A percentile compares a stretch with the other conserved stretches of the same genome.
Evolutionary conservation across 2,797 vertebrate species (phyloP).

Genomic region (Rhyacichthys aspro): DNA sequence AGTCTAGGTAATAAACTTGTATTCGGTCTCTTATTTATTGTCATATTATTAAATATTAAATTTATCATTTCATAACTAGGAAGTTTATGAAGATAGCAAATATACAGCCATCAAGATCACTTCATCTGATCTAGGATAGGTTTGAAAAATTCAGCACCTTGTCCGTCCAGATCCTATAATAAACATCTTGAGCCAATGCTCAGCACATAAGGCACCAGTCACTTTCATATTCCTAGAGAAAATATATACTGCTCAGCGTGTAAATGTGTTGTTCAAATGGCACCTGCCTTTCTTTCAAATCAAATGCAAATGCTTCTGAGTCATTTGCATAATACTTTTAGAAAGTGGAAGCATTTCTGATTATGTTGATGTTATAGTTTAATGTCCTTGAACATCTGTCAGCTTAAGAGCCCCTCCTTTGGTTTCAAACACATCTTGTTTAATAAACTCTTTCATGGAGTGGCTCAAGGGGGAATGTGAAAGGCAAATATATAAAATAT

Average conservation of each 20-base stretch:
- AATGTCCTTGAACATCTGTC: constrained; percentile 2
- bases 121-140: neutral
- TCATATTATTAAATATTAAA: no score
- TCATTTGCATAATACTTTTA: constrained; percentile 1
- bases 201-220: neutral
- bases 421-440: constrained; percentile 9
- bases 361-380: constrained; percentile 1
- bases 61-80: no score
- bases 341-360: neutral
- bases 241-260: neutral
- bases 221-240: neutral
- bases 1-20: no score
- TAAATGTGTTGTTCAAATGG: constrained; percentile 1
- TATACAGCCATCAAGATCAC: neutral
- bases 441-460: neutral
- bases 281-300: neutral
- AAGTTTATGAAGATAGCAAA: neutral
- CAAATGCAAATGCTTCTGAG: neutral
- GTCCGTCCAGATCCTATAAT: neutral
- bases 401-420: neutral
- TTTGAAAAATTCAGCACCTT: neutral
- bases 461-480: neutral
- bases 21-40: no score
- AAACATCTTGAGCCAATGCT: neutral
- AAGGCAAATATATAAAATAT: neutral